Evolutionary conservation across 2,113 vertebrate species (phyloP).

Genomic region (Microcebus lehilahytsara): DNA sequence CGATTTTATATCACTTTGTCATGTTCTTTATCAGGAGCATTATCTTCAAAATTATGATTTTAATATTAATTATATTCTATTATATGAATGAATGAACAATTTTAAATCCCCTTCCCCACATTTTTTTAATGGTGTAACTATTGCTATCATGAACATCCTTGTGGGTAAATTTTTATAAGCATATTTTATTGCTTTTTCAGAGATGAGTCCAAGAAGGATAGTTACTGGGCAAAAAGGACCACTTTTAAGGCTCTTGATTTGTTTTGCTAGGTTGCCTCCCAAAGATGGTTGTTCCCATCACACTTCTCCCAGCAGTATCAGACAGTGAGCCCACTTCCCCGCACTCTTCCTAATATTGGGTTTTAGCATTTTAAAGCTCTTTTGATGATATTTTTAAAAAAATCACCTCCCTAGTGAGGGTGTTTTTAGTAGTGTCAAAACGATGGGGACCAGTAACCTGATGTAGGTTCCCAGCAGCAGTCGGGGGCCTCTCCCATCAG

Average conservation of each 20-base stretch:
- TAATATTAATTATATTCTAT: background rate
- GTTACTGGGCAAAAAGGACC: background rate
- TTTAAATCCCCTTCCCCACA: background rate
- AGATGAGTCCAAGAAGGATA: background rate
- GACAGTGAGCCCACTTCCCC: background rate
- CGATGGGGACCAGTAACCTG: background rate
- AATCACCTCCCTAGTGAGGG: background rate
- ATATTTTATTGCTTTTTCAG: background rate
- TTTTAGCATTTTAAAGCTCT: background rate
- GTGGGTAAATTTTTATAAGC: background rate
- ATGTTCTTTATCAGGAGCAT: background rate
- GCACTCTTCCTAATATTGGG: background rate
- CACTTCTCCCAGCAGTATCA: background rate
- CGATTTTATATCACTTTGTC: background rate
- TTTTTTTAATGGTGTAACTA: background rate
- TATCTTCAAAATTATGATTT: background rate
- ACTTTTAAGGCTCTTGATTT: background rate
- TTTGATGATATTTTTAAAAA: background rate
- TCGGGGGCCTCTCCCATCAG: background rate
- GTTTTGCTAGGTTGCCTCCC: background rate
- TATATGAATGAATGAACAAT: background rate
- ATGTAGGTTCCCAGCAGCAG: background rate
- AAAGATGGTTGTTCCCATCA: too few species aligned
- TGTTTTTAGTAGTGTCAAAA: background rate
- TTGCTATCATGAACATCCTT: background rate